Conservation (phyloP, 2,797 vertebrate genomes). For the Rachycentron canadum region DNA sequence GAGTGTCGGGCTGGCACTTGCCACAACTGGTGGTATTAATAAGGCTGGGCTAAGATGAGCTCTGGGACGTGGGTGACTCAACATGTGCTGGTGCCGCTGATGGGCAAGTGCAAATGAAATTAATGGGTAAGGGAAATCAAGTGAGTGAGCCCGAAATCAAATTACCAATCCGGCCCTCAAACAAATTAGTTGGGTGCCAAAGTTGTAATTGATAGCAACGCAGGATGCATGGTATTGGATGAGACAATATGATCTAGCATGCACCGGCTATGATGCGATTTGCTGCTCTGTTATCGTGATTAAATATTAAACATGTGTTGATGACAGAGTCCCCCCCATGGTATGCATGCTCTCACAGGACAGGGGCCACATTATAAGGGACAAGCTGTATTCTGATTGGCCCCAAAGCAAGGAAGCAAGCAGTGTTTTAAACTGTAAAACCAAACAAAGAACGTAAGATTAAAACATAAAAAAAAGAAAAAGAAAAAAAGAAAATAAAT, state of each 20-base stretch:
- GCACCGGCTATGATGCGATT: constrained; percentile 84
- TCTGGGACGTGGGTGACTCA: constrained; percentile 85
- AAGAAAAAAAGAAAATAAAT: constrained; percentile 33
- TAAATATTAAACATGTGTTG: constrained; percentile 86
- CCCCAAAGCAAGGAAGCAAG: constrained; percentile 30
- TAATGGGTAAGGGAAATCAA: constrained; percentile 90
- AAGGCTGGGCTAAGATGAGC: constrained; percentile 85
- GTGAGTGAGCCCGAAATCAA: constrained; percentile 87
- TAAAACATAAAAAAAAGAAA: no score
- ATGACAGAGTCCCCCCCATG: constrained; percentile 66
- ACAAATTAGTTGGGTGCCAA: constrained; percentile 89
- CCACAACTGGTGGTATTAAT: constrained; percentile 81
- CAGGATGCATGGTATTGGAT: constrained; percentile 80
- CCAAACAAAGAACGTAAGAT: constrained; percentile 53
- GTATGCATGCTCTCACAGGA: constrained; percentile 64
- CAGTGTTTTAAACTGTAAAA: constrained; percentile 24
- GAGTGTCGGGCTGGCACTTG: constrained; percentile 74
- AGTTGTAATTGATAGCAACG: constrained; percentile 89
- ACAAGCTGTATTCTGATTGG: constrained; percentile 58
- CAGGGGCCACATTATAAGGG: constrained; percentile 31
- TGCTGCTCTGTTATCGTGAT: constrained; percentile 83
- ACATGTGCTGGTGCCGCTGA: constrained; percentile 84
- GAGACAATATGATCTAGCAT: constrained; percentile 85
- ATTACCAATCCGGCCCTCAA: constrained; percentile 86
- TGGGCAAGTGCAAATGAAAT: constrained; percentile 88